Evolutionary conservation across 2,113 vertebrate species (phyloP), one percentile per base, ranked within the genome.

Genomic region (Setophaga kirtlandii): DNA sequence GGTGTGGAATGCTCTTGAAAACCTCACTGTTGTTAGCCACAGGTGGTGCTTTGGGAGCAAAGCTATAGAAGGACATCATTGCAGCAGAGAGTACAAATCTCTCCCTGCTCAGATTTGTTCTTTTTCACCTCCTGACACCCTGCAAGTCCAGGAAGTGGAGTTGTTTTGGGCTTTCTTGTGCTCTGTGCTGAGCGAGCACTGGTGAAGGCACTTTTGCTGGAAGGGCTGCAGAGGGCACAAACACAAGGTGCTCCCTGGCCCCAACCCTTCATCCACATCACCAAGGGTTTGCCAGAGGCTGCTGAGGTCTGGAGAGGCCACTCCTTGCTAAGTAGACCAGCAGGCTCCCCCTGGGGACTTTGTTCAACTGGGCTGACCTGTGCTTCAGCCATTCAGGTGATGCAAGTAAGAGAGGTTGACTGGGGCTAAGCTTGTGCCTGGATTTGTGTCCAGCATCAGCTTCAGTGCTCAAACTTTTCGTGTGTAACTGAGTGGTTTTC

Each of bases 111-210:
- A 25, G 1, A n/a, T 73, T 87, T 47, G 15, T 49, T 83, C 3
- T 15, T 74, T 56, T 87, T 77, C 25, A 68, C 33, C 49, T 78
- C 42, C 3, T 75, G 15, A 6, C 30, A 47, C 30, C 35, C 24
- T 83, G 47, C 4, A 81, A 92, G 56, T 70, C 35, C 24, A 56
- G 21, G 17, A 11, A 77, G 15, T 2, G 0, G 17, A 75, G n/a
- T 18, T 63, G 6, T 30, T 90, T 87, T 75, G 53, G 75, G 44
- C 15, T 84, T 31, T 33, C 50, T 8, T 3, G 18, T 58, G 33
- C 42, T 65, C 41, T 31, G 20, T 1, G 1, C 15, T 1, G 0
- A 49, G 11, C 0, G 2, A 58, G 23, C 1, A 0, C 18, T 23
- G 33, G 21, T 42, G 13, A 93, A 74, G 64, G 28, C 12, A 12